Percentiles rank a stretch among this genome's conserved stretches.
Conservation (phyloP, 2,797 vertebrate species). For the Cuculus canorus region DNA sequence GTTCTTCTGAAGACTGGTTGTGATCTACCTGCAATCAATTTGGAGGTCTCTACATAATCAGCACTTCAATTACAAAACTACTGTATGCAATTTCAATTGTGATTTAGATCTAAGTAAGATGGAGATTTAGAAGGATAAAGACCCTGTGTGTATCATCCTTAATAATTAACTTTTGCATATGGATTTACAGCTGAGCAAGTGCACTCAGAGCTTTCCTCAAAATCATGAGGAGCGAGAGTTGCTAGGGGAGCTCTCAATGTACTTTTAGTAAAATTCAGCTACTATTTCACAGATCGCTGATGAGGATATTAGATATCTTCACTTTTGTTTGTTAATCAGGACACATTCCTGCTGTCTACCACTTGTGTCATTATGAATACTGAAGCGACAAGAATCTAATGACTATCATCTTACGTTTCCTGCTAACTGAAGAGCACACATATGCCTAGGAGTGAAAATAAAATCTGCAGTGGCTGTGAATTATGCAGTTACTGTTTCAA, state of each 20-base stretch:
- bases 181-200: constrained; percentile 19
- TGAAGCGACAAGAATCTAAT: neutral
- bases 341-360: neutral
- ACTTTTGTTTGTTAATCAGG: neutral
- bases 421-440: neutral
- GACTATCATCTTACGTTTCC: neutral
- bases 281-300: accelerated
- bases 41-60: neutral
- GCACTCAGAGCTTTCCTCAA: neutral
- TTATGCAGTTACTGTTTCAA: neutral
- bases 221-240: neutral
- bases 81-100: neutral
- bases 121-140: neutral
- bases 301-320: neutral
- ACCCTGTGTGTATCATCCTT: accelerated
- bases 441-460: neutral
- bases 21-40: neutral
- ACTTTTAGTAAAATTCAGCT: neutral
- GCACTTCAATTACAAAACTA: neutral
- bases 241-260: neutral
- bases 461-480: neutral
- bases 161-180: neutral
- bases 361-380: neutral
- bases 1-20: neutral
- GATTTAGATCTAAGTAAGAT: neutral